Percentiles rank a stretch among this genome's conserved stretches.
phyloP scores from a whole-genome alignment of 2,888 invertebrate genomes.

The Hecatera dysodea region DNA sequence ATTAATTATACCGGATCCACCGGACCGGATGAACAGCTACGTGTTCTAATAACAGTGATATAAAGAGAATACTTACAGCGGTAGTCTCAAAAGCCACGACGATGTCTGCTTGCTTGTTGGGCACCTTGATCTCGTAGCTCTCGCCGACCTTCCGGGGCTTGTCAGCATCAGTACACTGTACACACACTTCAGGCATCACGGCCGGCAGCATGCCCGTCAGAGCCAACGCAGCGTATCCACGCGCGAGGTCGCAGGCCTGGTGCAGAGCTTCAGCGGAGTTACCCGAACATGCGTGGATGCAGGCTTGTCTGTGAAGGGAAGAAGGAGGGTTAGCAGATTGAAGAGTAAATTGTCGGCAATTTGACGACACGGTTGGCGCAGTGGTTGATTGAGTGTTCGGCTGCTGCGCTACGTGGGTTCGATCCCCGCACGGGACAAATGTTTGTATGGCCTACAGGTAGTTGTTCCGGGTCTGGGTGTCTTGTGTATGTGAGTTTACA shows the following conservation, averaged over 20 bases:
- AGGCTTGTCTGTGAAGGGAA: slow-evolving; percentile 91
- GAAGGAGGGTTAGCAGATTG: not conserved
- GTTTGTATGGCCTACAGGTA: too few relatives aligned
- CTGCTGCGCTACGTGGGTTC: too few relatives aligned
- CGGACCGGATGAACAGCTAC: too few relatives aligned
- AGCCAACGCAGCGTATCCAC: slow-evolving; percentile 93
- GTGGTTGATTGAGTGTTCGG: too few relatives aligned
- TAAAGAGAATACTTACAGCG: slow-evolving; percentile 23
- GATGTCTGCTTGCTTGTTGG: slow-evolving; percentile 95
- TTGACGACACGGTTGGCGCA: too few relatives aligned
- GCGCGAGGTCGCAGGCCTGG: slow-evolving; percentile 92
- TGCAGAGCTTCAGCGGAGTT: slow-evolving; percentile 82
- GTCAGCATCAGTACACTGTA: slow-evolving; percentile 89
- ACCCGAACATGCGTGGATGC: slow-evolving; percentile 92
- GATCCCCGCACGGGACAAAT: too few relatives aligned
- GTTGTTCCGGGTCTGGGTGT: too few relatives aligned
- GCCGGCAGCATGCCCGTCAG: slow-evolving; percentile 91
- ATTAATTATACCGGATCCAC: too few relatives aligned
- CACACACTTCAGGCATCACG: slow-evolving; percentile 92
- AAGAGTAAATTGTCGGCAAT: too few relatives aligned
- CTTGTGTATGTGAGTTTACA: too few relatives aligned
- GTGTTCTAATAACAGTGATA: too few relatives aligned
- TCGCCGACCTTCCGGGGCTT: slow-evolving; percentile 89
- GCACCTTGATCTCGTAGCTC: slow-evolving; percentile 92
- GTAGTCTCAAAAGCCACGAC: slow-evolving; percentile 94